Evolutionary conservation across 2,797 vertebrate species (phyloP).

Genomic region (Pelobates cultripes): DNA sequence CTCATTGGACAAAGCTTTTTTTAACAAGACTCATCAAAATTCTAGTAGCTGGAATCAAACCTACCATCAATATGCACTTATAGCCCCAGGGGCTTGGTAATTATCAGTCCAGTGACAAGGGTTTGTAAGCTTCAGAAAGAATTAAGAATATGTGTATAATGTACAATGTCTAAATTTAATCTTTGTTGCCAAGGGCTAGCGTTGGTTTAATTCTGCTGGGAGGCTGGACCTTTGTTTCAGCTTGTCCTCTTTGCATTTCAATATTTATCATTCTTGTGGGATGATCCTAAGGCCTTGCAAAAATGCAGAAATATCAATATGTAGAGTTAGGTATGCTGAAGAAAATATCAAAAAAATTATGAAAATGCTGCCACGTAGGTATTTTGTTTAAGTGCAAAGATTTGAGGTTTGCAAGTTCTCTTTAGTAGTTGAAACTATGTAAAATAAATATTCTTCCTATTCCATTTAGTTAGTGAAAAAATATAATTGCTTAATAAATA

Average conservation of each 20-base stretch:
- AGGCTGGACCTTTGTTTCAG: constrained; percentile 27
- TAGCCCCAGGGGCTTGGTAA: background rate
- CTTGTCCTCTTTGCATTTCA: constrained; percentile 13
- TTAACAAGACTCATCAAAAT: constrained; percentile 48
- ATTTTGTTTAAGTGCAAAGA: background rate
- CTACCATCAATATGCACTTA: background rate
- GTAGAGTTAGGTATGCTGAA: background rate
- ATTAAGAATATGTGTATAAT: constrained; percentile 32
- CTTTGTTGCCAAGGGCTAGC: constrained; percentile 37
- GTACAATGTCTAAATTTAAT: constrained; percentile 29
- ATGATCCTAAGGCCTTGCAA: background rate
- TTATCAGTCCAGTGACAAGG: constrained; percentile 29
- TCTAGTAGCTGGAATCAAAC: constrained; percentile 8
- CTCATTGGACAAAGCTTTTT: constrained; percentile 22
- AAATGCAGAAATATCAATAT: background rate
- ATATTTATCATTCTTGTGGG: constrained; percentile 22
- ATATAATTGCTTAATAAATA: too few species aligned
- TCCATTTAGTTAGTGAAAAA: too few species aligned
- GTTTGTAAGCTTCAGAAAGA: constrained; percentile 23
- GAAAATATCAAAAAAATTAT: background rate
- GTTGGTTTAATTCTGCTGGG: constrained; percentile 30
- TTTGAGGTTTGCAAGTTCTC: background rate
- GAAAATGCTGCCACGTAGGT: constrained; percentile 20
- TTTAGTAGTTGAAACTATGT: too few species aligned
- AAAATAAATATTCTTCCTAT: too few species aligned